A percentile compares a stretch with the other conserved stretches of the same genome.
phyloP scores from a whole-genome alignment of 2,113 vertebrate species.

The Tretioscincus oriximinensis region DNA sequence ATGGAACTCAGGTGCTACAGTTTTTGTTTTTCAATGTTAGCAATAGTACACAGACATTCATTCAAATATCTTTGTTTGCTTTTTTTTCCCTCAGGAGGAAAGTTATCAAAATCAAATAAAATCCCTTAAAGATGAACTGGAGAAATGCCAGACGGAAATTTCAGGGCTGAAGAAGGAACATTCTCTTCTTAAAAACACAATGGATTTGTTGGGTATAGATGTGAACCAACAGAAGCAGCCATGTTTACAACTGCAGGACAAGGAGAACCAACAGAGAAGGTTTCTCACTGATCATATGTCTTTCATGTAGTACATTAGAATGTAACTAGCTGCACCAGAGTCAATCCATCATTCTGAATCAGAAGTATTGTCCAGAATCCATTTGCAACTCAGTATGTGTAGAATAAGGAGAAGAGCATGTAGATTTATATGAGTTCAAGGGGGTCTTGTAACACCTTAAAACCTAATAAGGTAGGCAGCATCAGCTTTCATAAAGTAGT shows the following conservation, averaged over 20 bases:
- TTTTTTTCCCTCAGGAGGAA: constrained; percentile 73
- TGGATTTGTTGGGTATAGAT: constrained; percentile 74
- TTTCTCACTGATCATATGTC: constrained; percentile 47
- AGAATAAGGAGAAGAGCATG: not conserved
- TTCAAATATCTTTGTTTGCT: constrained; percentile 8
- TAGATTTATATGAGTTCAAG: no score
- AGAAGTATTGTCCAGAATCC: not conserved
- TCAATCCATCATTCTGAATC: not conserved
- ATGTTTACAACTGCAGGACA: constrained; percentile 78
- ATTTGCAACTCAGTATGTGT: no score
- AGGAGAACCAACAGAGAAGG: constrained; percentile 78
- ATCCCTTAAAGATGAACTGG: constrained; percentile 77
- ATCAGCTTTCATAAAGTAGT: no score
- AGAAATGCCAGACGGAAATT: constrained; percentile 77
- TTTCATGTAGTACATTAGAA: not conserved
- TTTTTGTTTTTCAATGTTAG: not conserved
- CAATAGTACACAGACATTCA: not conserved
- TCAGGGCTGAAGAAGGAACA: constrained; percentile 82
- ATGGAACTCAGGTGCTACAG: no score
- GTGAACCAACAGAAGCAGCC: constrained; percentile 80
- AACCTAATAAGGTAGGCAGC: no score
- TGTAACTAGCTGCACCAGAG: not conserved
- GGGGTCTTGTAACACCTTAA: no score
- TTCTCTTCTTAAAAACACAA: constrained; percentile 75
- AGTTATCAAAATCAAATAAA: constrained; percentile 79